Percentiles rank a stretch among this genome's conserved stretches.
Conservation (phyloP, 2,797 vertebrate genomes). For the Chaenodraco wilsoni region DNA sequence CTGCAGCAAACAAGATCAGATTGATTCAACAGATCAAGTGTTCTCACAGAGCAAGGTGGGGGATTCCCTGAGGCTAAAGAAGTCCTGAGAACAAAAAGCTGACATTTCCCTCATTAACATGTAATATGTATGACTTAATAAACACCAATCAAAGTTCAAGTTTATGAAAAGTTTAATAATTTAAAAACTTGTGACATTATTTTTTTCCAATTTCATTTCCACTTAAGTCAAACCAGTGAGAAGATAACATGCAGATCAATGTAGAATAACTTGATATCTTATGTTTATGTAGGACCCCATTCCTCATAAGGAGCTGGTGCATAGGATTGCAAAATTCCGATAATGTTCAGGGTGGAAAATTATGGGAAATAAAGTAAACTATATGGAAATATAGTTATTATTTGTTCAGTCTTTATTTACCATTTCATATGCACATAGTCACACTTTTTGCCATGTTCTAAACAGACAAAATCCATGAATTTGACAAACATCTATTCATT, state of each 20-base stretch:
- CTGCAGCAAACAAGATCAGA: slow-evolving; percentile 27
- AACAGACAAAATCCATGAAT: background rate
- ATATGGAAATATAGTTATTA: background rate
- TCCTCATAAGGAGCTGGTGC: background rate
- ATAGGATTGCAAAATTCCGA: background rate
- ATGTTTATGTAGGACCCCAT: background rate
- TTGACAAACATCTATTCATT: background rate
- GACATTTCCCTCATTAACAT: background rate
- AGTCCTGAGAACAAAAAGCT: background rate
- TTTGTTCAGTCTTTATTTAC: background rate
- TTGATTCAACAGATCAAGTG: slow-evolving; percentile 13
- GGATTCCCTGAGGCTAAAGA: background rate
- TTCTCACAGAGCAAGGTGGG: background rate
- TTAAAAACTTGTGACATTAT: background rate
- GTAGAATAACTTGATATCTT: background rate
- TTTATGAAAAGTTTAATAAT: slow-evolving; percentile 1
- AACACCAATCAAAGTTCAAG: slow-evolving; percentile 18
- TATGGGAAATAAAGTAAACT: background rate
- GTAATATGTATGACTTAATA: slow-evolving; percentile 7
- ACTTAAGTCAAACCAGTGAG: background rate
- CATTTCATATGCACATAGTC: background rate
- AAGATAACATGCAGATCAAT: background rate
- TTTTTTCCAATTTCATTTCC: background rate
- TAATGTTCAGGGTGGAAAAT: background rate
- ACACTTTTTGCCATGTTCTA: background rate